Percentiles rank a stretch among this genome's conserved stretches.
phyloP scores from a whole-genome alignment of 2,888 invertebrate species.

The Andrena bucephala region DNA sequence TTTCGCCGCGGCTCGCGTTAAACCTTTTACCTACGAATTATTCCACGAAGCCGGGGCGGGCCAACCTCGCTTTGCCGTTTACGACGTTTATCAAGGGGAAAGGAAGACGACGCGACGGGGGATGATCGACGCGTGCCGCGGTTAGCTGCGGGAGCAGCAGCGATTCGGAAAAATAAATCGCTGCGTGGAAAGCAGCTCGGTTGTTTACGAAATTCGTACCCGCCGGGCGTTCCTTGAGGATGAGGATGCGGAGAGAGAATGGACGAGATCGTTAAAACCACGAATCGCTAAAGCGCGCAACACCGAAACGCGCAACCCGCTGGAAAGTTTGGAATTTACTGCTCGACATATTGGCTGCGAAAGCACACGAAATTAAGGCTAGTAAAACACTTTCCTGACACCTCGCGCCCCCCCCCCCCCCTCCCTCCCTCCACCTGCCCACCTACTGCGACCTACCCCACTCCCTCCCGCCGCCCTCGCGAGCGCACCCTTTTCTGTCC shows the following conservation, averaged over 20 bases:
- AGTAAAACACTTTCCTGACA: slow-evolving; percentile 83
- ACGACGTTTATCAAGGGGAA: background rate
- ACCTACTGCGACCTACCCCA: background rate
- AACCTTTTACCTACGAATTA: slow-evolving; percentile 16
- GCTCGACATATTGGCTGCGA: slow-evolving; percentile 84
- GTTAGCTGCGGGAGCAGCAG: background rate
- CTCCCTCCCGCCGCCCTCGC: background rate
- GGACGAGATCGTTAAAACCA: slow-evolving; percentile 71
- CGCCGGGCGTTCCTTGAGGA: slow-evolving; percentile 68
- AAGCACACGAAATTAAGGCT: slow-evolving; percentile 84
- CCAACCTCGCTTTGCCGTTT: background rate
- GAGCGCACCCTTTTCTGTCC: slow-evolving; percentile 24
- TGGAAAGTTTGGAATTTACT: slow-evolving; percentile 83
- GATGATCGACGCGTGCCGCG: slow-evolving; percentile 5
- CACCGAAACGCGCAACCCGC: slow-evolving; percentile 74
- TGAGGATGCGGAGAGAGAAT: slow-evolving; percentile 34
- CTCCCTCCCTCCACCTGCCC: background rate
- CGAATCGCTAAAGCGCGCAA: slow-evolving; percentile 74
- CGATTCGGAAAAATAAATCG: slow-evolving; percentile 20
- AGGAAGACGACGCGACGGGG: background rate
- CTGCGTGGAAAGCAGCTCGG: slow-evolving; percentile 41
- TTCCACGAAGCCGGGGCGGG: background rate
- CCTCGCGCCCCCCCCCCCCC: slow-evolving; percentile 50
- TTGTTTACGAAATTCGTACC: slow-evolving; percentile 80
- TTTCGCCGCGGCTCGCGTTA: slow-evolving; percentile 32